These are phyloP conservation scores for Percopsis omiscomaycus DNA, from an alignment of 2,797 vertebrate species.

Conservation along the genomic window DNA sequence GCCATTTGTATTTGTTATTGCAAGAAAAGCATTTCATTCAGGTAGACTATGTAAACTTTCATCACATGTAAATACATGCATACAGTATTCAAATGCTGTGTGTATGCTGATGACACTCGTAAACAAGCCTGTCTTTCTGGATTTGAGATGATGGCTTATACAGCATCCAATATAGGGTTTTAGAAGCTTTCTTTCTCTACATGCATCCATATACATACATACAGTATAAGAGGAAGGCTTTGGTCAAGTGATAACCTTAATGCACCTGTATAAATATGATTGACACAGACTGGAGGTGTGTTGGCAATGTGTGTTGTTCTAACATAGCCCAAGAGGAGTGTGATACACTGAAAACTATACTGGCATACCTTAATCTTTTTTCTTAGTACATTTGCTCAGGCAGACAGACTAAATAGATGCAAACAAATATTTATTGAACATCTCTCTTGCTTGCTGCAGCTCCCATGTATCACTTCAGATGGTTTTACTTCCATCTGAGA, in stretches of 20 bases:
- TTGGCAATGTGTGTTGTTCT: background rate
- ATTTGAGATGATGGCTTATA: constrained; percentile 1
- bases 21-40: background rate
- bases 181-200: background rate
- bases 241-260: too few relatives aligned
- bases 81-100: background rate
- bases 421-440: constrained; percentile 30
- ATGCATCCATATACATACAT: background rate
- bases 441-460: constrained; percentile 9
- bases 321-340: background rate
- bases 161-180: background rate
- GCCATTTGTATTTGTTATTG: background rate
- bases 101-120: background rate
- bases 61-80: too few relatives aligned
- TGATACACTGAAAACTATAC: background rate
- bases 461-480: constrained; percentile 27
- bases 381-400: background rate
- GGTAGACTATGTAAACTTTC: background rate
- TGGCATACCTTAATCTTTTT: constrained; percentile 8
- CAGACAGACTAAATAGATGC: constrained; percentile 13
- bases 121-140: background rate
- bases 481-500: constrained; percentile 27
- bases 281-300: too few relatives aligned
- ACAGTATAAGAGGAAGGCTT: too few relatives aligned
- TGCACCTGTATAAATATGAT: too few relatives aligned